Base-by-base conservation (phyloP, 2,113 vertebrate species). In the Axis porcinus region DNA sequence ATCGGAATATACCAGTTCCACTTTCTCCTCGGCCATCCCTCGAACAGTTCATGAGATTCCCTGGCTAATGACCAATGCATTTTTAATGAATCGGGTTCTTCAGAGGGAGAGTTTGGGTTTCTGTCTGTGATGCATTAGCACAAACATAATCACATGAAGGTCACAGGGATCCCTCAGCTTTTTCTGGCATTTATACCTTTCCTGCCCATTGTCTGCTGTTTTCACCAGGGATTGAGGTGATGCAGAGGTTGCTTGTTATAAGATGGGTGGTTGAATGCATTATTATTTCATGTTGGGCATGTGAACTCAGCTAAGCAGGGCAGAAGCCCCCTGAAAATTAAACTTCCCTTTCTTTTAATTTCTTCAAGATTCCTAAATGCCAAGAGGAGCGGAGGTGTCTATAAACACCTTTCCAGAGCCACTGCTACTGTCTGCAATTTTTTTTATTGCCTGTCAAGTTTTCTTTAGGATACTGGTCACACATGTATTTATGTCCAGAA, bases 281-380 rank as follows among this genome's bases (percentile, higher is more conserved):
- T 99, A 98, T 98, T 99, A 98, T 99, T 99, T 99, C 91, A 99
- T 98, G 97, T 91, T 98, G 98, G 97, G 96, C 94, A 95, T 91
- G 96, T 98, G 98, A 99, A 99, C 96, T 90, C 96, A 98, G 95
- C 97, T 97, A 98, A 98, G 98, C 95, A 98, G 97, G 97, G 96
- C 94, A 98, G 90, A 96, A 98, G 97, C 23, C 67, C 92, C 57
- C 87, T 98, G 97, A 98, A 98, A 98, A 99, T 99, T 98, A 99
- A 98, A 98, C 94, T 98, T 98, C 19, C 60, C 67, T 97, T 98
- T 98, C 97, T 98, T 98, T 98, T 97, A 84, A 95, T 97, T 97
- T 96, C 93, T 98, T 84, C 89, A 98, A 98, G 96, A 98, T 98
- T 98, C 92, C 96, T 97, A 98, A 98, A 98, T 98, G 97, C 98